Evolutionary conservation across 2,888 invertebrate genomes (phyloP).

Genomic region (Lymantria monacha): DNA sequence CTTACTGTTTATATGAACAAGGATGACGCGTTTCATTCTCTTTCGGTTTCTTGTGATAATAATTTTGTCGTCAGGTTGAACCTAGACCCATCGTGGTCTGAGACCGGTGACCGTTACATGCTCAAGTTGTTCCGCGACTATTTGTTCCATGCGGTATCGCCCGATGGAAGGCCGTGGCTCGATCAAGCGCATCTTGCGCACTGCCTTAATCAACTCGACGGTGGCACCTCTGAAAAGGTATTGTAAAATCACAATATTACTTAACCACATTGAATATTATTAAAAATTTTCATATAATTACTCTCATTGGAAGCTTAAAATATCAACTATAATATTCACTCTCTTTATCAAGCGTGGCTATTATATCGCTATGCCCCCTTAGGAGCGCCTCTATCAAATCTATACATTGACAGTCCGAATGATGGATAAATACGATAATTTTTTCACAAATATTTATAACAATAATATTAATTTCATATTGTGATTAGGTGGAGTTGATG

Average conservation of each 20-base stretch:
- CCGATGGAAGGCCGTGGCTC: constrained; percentile 96
- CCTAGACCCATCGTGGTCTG: constrained; percentile 97
- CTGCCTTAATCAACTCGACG: constrained; percentile 95
- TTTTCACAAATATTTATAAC: background rate
- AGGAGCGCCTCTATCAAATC: too few relatives aligned
- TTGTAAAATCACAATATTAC: constrained; percentile 2
- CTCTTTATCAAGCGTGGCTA: too few relatives aligned
- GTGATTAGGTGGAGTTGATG: constrained; percentile 92
- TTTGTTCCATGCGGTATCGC: constrained; percentile 96
- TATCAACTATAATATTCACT: too few relatives aligned
- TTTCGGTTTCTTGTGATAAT: too few relatives aligned
- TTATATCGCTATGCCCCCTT: too few relatives aligned
- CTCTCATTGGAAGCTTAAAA: too few relatives aligned
- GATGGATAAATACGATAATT: too few relatives aligned
- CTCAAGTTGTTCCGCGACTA: constrained; percentile 98
- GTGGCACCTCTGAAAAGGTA: constrained; percentile 90
- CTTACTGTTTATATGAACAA: too few relatives aligned
- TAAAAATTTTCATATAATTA: too few relatives aligned
- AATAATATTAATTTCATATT: background rate
- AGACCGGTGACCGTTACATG: constrained; percentile 99
- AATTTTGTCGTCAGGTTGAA: constrained; percentile 84
- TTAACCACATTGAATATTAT: background rate
- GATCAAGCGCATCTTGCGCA: constrained; percentile 97
- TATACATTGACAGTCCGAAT: too few relatives aligned
- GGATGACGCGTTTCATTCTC: too few relatives aligned